phyloP scores from a whole-genome alignment of 2,888 invertebrate species.

The Rugalucina vietnamica region DNA sequence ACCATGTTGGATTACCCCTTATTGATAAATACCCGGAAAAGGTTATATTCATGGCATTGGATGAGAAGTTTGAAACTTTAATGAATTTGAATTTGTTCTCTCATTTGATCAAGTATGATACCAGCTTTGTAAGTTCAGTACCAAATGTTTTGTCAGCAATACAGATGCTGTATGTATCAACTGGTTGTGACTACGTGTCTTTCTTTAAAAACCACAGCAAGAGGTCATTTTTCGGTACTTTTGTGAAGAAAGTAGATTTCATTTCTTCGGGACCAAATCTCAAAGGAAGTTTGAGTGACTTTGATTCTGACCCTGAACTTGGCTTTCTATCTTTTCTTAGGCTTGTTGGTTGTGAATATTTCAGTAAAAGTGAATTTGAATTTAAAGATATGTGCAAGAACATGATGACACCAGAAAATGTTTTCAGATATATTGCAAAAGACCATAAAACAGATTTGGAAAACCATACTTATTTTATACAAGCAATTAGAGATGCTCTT shows the following conservation, averaged over 20 bases:
- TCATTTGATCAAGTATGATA: not conserved
- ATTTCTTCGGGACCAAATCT: not conserved
- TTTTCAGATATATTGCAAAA: not conserved
- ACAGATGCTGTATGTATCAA: not conserved
- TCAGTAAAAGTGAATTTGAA: not conserved
- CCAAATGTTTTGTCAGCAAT: not conserved
- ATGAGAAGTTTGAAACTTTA: not conserved
- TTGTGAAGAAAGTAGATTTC: constrained; percentile 2
- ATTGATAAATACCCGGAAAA: not conserved
- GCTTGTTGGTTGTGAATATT: constrained; percentile 19
- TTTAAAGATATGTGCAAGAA: not conserved
- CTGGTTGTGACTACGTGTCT: constrained; percentile 22
- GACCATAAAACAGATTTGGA: not conserved
- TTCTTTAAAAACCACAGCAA: constrained; percentile 20
- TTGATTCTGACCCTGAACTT: not conserved
- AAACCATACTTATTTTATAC: not conserved
- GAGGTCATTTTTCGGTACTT: not conserved
- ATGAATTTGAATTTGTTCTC: not conserved
- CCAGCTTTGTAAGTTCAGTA: not conserved
- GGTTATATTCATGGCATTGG: not conserved
- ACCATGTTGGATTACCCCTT: constrained; percentile 17
- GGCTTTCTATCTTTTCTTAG: constrained; percentile 12
- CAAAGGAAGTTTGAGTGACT: not conserved
- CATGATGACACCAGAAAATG: not conserved
- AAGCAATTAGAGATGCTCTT: constrained; percentile 2